A percentile compares a stretch with the other conserved stretches of the same genome.
These are phyloP conservation scores for Jaculus jaculus DNA, from an alignment of 2,113 vertebrate genomes.

Conservation along the genomic window DNA sequence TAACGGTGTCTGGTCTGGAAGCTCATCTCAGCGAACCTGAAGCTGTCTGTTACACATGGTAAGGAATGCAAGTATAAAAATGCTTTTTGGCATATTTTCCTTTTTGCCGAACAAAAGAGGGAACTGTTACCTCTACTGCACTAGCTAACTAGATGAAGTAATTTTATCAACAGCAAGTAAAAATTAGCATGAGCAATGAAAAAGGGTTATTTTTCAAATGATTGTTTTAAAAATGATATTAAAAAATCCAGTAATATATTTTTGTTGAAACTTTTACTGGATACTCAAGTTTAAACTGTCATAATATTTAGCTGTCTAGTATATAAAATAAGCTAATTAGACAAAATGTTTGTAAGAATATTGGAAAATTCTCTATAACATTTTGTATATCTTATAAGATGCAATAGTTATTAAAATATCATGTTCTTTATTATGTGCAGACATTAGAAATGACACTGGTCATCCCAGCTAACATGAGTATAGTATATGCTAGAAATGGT, in stretches of 20 bases:
- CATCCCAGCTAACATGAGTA: neutral
- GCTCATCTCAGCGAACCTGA: too few species aligned
- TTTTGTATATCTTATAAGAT: neutral
- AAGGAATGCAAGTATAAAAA: neutral
- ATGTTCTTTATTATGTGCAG: neutral
- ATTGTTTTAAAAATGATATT: neutral
- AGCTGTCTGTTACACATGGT: too few species aligned
- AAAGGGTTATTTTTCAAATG: slow-evolving; percentile 39
- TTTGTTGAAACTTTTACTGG: neutral
- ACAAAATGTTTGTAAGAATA: neutral
- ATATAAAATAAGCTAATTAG: neutral
- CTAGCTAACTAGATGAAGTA: slow-evolving; percentile 15
- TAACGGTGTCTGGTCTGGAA: too few species aligned
- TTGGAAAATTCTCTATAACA: neutral
- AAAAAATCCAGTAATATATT: neutral
- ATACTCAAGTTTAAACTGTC: neutral
- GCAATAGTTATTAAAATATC: neutral
- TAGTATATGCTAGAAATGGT: neutral
- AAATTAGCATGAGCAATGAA: neutral
- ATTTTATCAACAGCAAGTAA: neutral
- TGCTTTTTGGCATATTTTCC: neutral
- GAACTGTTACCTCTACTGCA: neutral
- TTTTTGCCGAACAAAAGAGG: neutral
- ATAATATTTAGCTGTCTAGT: neutral
- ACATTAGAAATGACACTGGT: neutral